phyloP scores from a whole-genome alignment of 2,797 vertebrate species.

The Thamnophis elegans region DNA sequence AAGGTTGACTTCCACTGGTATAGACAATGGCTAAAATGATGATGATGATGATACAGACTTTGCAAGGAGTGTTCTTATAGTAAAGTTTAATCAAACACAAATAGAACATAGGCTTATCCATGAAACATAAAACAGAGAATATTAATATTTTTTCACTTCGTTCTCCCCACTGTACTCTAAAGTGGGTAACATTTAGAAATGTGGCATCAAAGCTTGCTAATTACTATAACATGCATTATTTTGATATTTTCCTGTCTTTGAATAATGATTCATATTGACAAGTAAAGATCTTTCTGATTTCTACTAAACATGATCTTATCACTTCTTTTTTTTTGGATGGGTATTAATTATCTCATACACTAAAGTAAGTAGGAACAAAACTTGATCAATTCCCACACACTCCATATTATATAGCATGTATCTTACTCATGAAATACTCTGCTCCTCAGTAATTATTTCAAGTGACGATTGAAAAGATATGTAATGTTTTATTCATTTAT shows the following conservation, averaged over 20 bases:
- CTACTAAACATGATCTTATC: background rate
- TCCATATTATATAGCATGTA: background rate
- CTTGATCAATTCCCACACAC: background rate
- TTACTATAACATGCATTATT: background rate
- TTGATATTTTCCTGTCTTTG: background rate
- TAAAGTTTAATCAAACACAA: background rate
- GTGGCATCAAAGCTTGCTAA: background rate
- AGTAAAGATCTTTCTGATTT: background rate
- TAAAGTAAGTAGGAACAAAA: background rate
- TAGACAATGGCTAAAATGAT: no score
- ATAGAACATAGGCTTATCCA: background rate
- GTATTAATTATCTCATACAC: background rate
- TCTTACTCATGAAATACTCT: background rate
- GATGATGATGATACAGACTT: background rate
- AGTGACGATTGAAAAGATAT: background rate
- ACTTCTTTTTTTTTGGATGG: background rate
- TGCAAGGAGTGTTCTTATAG: background rate
- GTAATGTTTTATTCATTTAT: background rate
- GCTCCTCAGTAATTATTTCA: background rate
- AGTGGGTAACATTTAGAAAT: background rate
- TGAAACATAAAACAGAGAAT: background rate
- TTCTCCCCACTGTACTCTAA: background rate
- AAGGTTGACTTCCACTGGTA: no score
- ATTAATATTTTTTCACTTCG: background rate
- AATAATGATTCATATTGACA: background rate